Conservation (phyloP, 2,113 vertebrate genomes). For the Peromyscus californicus region DNA sequence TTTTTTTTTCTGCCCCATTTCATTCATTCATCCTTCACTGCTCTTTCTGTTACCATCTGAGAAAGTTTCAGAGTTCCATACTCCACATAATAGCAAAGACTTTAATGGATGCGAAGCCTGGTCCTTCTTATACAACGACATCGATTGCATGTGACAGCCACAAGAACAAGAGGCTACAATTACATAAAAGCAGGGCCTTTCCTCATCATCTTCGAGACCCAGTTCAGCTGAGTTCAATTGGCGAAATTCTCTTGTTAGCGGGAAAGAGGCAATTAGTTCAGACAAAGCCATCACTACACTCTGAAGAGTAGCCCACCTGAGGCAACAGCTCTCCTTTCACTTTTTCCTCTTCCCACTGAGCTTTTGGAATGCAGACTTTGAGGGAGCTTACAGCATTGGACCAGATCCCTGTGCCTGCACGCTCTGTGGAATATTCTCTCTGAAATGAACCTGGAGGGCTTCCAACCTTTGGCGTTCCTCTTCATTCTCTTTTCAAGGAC, state of each 20-base stretch:
- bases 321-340: slow-evolving; percentile 60
- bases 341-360: slow-evolving; percentile 52
- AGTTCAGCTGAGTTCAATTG: slow-evolving; percentile 65
- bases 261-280: slow-evolving; percentile 73
- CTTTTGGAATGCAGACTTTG: slow-evolving; percentile 52
- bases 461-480: slow-evolving; percentile 55
- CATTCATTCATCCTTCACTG: not conserved
- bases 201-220: slow-evolving; percentile 61
- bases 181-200: slow-evolving; percentile 50
- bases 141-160: slow-evolving; percentile 35
- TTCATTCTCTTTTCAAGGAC: slow-evolving; percentile 22
- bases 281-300: slow-evolving; percentile 18
- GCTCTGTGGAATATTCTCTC: not conserved
- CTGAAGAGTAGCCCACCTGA: not conserved
- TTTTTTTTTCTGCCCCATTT: not conserved
- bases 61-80: not conserved
- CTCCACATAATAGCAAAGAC: slow-evolving; percentile 54
- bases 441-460: slow-evolving; percentile 63
- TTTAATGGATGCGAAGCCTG: slow-evolving; percentile 51
- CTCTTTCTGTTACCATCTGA: not conserved
- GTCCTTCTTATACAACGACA: slow-evolving; percentile 39
- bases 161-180: slow-evolving; percentile 43
- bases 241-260: slow-evolving; percentile 44
- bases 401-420: not conserved
- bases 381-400: not conserved